These are phyloP conservation scores for Toxotes chatareus DNA, from an alignment of 2,113 vertebrate genomes.

Conservation along the genomic window DNA sequence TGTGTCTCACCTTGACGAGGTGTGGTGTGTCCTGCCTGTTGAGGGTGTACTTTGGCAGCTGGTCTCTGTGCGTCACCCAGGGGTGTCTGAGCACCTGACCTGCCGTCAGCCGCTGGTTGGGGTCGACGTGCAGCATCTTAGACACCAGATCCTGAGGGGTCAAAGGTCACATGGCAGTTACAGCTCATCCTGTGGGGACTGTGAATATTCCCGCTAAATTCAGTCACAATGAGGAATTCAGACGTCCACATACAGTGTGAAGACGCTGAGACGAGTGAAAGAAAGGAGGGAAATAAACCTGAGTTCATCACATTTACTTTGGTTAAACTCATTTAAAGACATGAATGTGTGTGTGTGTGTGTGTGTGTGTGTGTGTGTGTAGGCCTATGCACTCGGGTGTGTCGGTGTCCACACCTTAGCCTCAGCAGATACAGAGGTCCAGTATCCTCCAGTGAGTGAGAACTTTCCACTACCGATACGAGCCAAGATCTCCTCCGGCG, in stretches of 20 bases:
- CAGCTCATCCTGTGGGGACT: neutral
- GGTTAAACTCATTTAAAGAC: no score
- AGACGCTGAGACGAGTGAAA: no score
- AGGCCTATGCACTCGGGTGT: no score
- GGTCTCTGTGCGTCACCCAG: conserved; percentile 93
- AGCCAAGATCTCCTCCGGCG: conserved; percentile 94
- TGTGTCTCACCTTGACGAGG: conserved; percentile 89
- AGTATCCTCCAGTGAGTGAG: conserved; percentile 94
- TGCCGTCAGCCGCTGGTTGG: conserved; percentile 93
- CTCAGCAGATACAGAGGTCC: conserved; percentile 93
- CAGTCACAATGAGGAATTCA: no score
- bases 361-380: no score
- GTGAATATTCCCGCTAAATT: no score
- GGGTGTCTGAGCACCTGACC: conserved; percentile 95
- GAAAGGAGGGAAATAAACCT: no score
- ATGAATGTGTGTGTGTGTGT: neutral
- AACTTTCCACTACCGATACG: conserved; percentile 96
- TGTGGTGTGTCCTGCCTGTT: conserved; percentile 91
- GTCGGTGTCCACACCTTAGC: conserved; percentile 87
- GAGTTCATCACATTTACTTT: no score
- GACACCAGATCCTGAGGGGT: conserved; percentile 91
- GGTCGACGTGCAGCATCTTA: conserved; percentile 97
- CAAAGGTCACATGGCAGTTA: conserved; percentile 1
- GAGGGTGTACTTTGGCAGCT: conserved; percentile 92
- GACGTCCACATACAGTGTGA: no score